Percentiles rank a stretch among this genome's conserved stretches.
phyloP scores from a whole-genome alignment of 2,797 vertebrate genomes.

The Enteromius treurensis region DNA sequence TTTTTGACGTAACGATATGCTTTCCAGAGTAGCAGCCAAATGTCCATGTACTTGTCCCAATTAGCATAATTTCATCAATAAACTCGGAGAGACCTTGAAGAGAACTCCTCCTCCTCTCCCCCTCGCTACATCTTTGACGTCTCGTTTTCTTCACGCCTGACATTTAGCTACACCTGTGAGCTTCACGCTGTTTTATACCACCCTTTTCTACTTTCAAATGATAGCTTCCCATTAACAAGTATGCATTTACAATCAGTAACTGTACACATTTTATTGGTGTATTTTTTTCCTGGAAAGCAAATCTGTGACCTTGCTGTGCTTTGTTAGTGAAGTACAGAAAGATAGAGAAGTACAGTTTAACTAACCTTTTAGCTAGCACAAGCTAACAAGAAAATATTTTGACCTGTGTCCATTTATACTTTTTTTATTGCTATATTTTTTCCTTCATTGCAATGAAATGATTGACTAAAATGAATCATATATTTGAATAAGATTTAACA shows the following conservation, averaged over 20 bases:
- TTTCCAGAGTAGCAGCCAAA: conserved; percentile 50
- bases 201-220: not conserved
- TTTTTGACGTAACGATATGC: not conserved
- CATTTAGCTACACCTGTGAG: conserved; percentile 46
- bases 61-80: conserved; percentile 65
- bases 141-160: conserved; percentile 36
- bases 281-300: not conserved
- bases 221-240: not conserved
- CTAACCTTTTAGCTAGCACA: not conserved
- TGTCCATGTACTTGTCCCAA: conserved; percentile 54
- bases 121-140: conserved; percentile 45
- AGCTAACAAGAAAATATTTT: not conserved
- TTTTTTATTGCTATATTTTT: not conserved
- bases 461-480: not conserved
- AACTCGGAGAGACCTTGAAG: conserved; percentile 62
- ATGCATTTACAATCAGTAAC: not conserved
- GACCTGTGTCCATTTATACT: not conserved
- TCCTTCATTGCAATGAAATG: not conserved
- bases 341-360: not conserved
- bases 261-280: not conserved
- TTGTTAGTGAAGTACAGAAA: not conserved
- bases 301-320: not conserved
- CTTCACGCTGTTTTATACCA: not conserved
- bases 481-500: not conserved
- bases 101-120: conserved; percentile 25